Conservation (phyloP, 2,113 vertebrate species). For the Eonycteris spelaea region DNA sequence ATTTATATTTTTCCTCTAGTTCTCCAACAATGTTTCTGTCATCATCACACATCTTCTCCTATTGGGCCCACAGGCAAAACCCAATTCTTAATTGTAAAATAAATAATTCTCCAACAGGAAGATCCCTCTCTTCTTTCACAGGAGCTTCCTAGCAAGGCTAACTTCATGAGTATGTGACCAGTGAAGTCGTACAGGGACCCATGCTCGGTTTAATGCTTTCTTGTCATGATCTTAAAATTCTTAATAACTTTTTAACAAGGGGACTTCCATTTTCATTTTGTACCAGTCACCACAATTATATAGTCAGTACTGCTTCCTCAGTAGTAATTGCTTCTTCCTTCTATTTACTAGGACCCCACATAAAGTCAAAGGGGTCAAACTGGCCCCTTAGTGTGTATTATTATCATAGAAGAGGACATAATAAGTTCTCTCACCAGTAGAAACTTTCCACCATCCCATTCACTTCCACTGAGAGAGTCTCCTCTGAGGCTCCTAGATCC, state of each 20-base stretch:
- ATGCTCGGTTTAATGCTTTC: not conserved
- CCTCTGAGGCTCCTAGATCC: not conserved
- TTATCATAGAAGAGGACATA: not conserved
- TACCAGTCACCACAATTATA: not conserved
- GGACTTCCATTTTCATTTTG: not conserved
- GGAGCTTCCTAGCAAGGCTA: not conserved
- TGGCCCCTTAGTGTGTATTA: not conserved
- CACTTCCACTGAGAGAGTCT: not conserved
- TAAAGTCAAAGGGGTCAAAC: not conserved
- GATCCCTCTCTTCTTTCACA: not conserved
- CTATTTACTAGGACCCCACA: not conserved
- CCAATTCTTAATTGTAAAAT: constrained; percentile 49
- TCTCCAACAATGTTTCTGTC: constrained; percentile 7
- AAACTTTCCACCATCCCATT: not conserved
- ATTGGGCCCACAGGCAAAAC: not conserved
- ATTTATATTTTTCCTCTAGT: constrained; percentile 42
- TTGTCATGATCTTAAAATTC: not conserved
- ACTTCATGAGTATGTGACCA: not conserved
- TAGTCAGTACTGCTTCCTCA: not conserved
- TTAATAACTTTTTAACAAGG: not conserved
- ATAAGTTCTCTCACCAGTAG: not conserved
- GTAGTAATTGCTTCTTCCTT: not conserved
- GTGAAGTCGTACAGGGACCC: not conserved
- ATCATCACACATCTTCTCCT: not conserved
- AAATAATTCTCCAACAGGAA: not conserved